phyloP scores from a whole-genome alignment of 2,888 invertebrate genomes.

The Tenthredo livida region DNA sequence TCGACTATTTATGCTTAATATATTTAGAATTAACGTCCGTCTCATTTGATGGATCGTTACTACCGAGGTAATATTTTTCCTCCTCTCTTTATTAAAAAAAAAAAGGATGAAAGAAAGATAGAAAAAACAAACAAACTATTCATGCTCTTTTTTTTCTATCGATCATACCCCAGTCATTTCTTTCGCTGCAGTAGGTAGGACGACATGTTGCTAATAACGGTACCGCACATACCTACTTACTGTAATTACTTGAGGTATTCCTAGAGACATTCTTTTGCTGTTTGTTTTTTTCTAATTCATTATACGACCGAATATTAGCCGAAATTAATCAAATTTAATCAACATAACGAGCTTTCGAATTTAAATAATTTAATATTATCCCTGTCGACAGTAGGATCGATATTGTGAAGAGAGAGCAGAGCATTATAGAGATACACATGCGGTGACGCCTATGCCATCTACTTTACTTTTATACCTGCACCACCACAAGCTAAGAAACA shows the following conservation, averaged over 20 bases:
- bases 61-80: neutral
- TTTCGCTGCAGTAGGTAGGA: neutral
- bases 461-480: constrained; percentile 12
- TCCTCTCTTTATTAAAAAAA: neutral
- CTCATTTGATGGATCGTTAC: constrained; percentile 24
- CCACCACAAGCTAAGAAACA: constrained; percentile 27
- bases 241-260: neutral
- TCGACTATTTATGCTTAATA: constrained; percentile 13
- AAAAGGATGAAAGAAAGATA: neutral
- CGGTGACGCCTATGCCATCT: neutral
- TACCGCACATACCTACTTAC: neutral
- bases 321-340: neutral
- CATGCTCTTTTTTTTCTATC: neutral
- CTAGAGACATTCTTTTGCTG: neutral
- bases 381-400: neutral
- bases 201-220: constrained; percentile 10
- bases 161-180: neutral
- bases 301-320: neutral
- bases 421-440: neutral
- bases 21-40: neutral
- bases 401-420: neutral
- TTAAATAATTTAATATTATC: neutral
- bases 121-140: neutral
- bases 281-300: neutral
- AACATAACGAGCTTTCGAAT: neutral